Base-by-base conservation (phyloP, 2,797 vertebrate genomes). In the Oryzias dopingdopingensis region DNA sequence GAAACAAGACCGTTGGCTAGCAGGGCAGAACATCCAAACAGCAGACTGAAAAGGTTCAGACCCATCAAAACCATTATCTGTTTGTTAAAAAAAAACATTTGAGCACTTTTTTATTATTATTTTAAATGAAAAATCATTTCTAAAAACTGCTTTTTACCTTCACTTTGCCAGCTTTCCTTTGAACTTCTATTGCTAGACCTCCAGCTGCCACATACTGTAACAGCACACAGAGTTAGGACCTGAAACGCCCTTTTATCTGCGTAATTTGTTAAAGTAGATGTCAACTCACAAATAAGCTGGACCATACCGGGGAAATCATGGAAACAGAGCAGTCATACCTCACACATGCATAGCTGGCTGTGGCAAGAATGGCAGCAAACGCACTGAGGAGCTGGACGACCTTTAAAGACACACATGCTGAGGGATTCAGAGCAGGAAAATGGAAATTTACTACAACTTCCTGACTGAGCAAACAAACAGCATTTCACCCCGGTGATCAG, bases 191-290 rank as follows among this genome's bases (percentile, higher is more conserved):
- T 0, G 86, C 75, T 59, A 90, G 65, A 61, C 77, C 75, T 0
- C 90, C 91, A 29, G 86, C 86, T 56, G 72, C 80, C 48, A 90
- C 1, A 67, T 79, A 91, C 91, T 92, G 78, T 6, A 87, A 87
- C 41, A 65, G 72, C 52, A 88, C 37, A 71, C 54, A 67, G 24
- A 23, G 15, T 20, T 13, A 44, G 1, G 14, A 46, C 1, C 42
- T 23, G 15, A 7, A 4, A 55, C 45, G 62, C 8, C 13, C 41
- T 44, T 51, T 18, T 22, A 13, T 47, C 1, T 46, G 4, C 43
- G 17, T 5, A 44, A n/a, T 59, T 3, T n/a, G 13, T 1, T 17
- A 6, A 49, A 32, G 57, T 23, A 56, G 56, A 64, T 42, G 26
- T 41, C 24, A 40, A 91, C 89, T 91, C 76, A 92, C 91, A 63